These are phyloP conservation scores for Agonum fuliginosum DNA, from an alignment of 2,888 invertebrate species.

Conservation along the genomic window DNA sequence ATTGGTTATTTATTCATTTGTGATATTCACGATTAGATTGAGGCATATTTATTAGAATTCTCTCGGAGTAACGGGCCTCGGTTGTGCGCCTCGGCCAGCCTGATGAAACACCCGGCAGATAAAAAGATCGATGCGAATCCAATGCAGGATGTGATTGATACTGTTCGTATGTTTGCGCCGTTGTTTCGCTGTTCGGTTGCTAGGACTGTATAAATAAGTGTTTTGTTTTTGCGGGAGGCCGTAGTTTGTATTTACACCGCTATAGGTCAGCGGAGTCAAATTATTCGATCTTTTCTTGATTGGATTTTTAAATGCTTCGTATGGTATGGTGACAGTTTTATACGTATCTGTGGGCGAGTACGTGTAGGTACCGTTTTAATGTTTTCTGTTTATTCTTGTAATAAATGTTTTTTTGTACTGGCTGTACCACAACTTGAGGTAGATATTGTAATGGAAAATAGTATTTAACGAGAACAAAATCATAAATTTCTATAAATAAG, in stretches of 20 bases:
- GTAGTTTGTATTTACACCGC: constrained; percentile 3
- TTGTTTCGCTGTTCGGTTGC: not conserved
- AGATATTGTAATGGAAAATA: too few species aligned
- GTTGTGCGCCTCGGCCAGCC: not conserved
- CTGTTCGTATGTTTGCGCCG: constrained; percentile 32
- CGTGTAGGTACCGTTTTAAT: too few species aligned
- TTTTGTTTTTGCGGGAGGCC: not conserved
- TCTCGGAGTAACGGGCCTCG: constrained; percentile 9
- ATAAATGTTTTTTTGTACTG: constrained; percentile 5
- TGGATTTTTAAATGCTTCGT: constrained; percentile 3
- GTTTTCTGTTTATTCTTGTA: not conserved
- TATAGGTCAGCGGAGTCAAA: constrained; percentile 11
- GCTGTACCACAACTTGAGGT: too few species aligned
- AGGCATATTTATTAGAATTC: constrained; percentile 40
- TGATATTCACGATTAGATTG: constrained; percentile 41
- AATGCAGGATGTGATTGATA: constrained; percentile 39
- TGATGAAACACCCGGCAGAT: constrained; percentile 18
- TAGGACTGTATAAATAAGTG: constrained; percentile 23
- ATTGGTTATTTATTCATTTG: constrained; percentile 35
- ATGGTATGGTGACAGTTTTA: not conserved
- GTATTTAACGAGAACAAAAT: too few species aligned
- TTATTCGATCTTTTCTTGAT: constrained; percentile 7
- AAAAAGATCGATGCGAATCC: constrained; percentile 32
- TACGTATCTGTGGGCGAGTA: too few species aligned
- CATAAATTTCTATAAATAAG: too few species aligned